Evolutionary conservation across 2,113 vertebrate genomes (phyloP).

Genomic region (Lipophrys pholis): DNA sequence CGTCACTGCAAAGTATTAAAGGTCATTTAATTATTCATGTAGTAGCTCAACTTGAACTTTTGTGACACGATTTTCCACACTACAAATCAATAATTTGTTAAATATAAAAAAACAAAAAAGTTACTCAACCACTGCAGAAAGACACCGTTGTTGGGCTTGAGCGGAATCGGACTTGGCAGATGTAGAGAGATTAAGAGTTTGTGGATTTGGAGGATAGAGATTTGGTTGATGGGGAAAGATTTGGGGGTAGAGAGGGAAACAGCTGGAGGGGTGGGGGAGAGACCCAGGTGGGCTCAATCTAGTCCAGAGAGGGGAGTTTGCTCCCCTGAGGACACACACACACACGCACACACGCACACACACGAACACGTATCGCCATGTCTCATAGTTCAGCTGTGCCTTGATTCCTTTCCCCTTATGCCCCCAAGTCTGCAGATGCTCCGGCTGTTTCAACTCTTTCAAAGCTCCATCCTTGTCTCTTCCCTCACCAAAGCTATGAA

Average conservation of each 20-base stretch:
- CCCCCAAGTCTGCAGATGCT: constrained; percentile 4
- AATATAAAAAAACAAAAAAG: constrained; percentile 18
- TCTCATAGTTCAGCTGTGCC: constrained; percentile 52
- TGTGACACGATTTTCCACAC: constrained; percentile 20
- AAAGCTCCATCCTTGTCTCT: constrained; percentile 38
- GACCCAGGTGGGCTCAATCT: constrained; percentile 79
- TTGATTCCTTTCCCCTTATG: constrained; percentile 40
- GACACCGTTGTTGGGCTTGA: neutral
- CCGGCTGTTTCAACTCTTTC: constrained; percentile 46
- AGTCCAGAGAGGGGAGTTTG: constrained; percentile 70
- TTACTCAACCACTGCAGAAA: constrained; percentile 7
- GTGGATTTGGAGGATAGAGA: constrained; percentile 36
- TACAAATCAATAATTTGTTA: constrained; percentile 30
- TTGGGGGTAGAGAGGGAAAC: constrained; percentile 55
- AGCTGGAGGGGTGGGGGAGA: constrained; percentile 72
- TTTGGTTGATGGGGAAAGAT: constrained; percentile 6
- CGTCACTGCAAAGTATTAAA: constrained; percentile 28
- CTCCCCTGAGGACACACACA: constrained; percentile 62
- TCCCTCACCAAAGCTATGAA: constrained; percentile 35
- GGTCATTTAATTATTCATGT: constrained; percentile 34
- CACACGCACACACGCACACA: constrained; percentile 39
- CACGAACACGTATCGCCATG: constrained; percentile 30
- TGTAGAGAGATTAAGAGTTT: constrained; percentile 1
- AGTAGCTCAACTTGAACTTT: constrained; percentile 24
- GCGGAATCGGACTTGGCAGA: neutral